Evolutionary conservation across 2,888 invertebrate genomes (phyloP), one percentile per base, ranked within the genome.

Genomic region (Hemaris fuciformis): DNA sequence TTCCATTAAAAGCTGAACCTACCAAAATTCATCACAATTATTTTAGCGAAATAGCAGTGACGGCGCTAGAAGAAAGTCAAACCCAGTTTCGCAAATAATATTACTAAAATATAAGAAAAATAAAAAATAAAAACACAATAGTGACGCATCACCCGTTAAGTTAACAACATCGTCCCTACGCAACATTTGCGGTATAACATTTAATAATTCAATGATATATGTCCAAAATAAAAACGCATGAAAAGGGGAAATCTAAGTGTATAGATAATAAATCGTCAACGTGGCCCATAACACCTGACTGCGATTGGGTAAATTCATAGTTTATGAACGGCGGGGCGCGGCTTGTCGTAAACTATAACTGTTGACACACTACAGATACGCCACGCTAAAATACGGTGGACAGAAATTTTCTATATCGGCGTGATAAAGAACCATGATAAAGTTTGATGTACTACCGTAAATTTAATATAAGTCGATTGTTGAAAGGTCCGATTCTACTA

Each of bases 231-330:
- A 81, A 79, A 76, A 69, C 70, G 77, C 74, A 74, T 70, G 72
- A 70, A 67, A 65, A 70, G 71, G 76, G 75, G 75, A 76, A 79
- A 80, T 80, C 79, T 76, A 71, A 72, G 72, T 70, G 68, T 62
- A 75, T 74, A 69, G 80, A 84, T 83, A 83, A 87, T 89, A 91
- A 89, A 90, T 90, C 89, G 87, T 72, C 75, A 69, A 69, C 71
- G 80, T 78, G 80, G 77, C 83, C 82, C 80, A 84, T 87, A 84
- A 85, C 88, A 89, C 89, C 90, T 88, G 88, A 85, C 88, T 84
- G 83, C 85, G 87, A 86, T 85, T 87, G 85, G 81, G 77, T 71
- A 79, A 83, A 89, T 89, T 85, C 87, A 87, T 89, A 89, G 83
- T 90, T 91, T 89, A 91, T 89, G 87, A 85, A 83, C 73, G 72